Evolutionary conservation across 2,113 vertebrate genomes (phyloP), one percentile per base, ranked within the genome.

Genomic region (Pogona vitticeps): DNA sequence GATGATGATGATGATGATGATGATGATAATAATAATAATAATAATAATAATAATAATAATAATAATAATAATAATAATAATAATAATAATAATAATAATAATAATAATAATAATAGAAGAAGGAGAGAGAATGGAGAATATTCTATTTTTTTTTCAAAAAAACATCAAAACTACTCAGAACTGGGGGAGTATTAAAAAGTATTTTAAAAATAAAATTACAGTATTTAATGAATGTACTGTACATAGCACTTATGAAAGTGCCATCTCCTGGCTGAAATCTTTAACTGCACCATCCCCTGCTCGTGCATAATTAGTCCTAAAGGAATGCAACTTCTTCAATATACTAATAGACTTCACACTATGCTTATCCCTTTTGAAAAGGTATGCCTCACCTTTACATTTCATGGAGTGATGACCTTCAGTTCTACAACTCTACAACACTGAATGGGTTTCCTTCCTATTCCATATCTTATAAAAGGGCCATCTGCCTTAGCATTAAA

Each of bases 261-360:
- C 92, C 94, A 93, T 88, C 94, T 95, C 88, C 93, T 93, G 94
- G 94, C 82, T 91, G 91, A 90, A 86, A 78, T 83, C 83, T 83
- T 91, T 85, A 86, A 91, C 1, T 88, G 78, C 94, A 93, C 82
- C 75, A 6, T 14, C 21, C 58, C 78, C 58, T 9, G 5, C 46
- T 52, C 36, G 40, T 6, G 36, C 12, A 1, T 1, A 23, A 14
- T 4, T 2, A 23, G 1, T 36, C 46, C 18, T 2, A 82, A 38
- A 76, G 0, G 18, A 52, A 1, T 36, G 86, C 83, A 56, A 72
- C 73, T 36, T 73, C 72, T 91, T 75, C 85, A 56, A 40, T 21
- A 40, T 18, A 56, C 65, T 26, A 59, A 77, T 84, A 36, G 33
- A 89, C 87, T 31, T 92, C 84, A 82, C 76, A 33, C 36, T 36